A percentile compares a stretch with the other conserved stretches of the same genome.
These are phyloP conservation scores for Cryptocheilus praepositus DNA, from an alignment of 2,888 invertebrate genomes.

Conservation along the genomic window DNA sequence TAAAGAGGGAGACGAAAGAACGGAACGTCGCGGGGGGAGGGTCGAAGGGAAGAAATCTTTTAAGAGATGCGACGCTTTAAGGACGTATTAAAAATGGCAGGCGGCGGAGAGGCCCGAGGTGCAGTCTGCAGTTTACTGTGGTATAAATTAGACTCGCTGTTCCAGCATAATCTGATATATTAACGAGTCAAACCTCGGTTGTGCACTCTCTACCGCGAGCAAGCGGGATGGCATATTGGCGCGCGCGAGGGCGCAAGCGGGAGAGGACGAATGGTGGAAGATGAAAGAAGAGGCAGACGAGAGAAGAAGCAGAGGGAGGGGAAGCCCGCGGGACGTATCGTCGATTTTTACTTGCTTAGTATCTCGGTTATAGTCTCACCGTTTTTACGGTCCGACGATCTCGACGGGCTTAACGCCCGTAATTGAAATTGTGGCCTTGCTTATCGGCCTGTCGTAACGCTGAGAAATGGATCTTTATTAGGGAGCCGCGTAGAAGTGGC, in stretches of 20 bases:
- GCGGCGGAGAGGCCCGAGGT: constrained; percentile 48
- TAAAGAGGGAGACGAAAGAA: constrained; percentile 20
- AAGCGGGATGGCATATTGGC: constrained; percentile 10
- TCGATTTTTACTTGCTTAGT: constrained; percentile 62
- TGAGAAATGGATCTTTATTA: constrained; percentile 64
- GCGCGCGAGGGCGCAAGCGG: constrained; percentile 5
- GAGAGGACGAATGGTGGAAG: constrained; percentile 9
- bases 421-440: constrained; percentile 64
- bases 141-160: constrained; percentile 65
- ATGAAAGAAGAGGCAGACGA: neutral
- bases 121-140: constrained; percentile 60
- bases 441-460: constrained; percentile 61
- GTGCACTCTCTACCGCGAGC: constrained; percentile 12
- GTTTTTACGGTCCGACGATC: constrained; percentile 59
- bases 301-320: constrained; percentile 9
- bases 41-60: constrained; percentile 51
- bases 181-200: constrained; percentile 58
- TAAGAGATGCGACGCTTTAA: constrained; percentile 62
- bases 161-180: constrained; percentile 65
- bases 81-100: constrained; percentile 62
- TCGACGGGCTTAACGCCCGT: constrained; percentile 56
- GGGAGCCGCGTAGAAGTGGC: constrained; percentile 42
- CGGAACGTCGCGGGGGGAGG: neutral
- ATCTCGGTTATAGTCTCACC: constrained; percentile 59
- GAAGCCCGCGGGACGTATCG: constrained; percentile 57